Conservation (phyloP, 2,797 vertebrate species). For the Pseudopleuronectes americanus region DNA sequence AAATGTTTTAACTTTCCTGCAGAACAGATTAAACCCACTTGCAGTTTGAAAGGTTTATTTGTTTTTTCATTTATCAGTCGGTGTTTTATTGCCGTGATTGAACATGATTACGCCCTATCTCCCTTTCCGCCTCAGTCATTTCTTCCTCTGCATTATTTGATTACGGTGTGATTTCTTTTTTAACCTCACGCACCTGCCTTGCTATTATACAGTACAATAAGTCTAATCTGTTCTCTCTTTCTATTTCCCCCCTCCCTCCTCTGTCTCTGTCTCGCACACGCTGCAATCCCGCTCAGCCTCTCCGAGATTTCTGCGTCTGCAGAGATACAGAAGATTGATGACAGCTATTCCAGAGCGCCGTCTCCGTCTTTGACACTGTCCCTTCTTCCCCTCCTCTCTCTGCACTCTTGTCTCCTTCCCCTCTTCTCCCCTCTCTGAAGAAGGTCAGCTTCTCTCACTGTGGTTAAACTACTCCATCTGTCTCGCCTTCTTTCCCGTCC, state of each 20-base stretch:
- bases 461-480: slow-evolving; percentile 69
- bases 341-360: slow-evolving; percentile 59
- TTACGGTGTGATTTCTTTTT: slow-evolving; percentile 21
- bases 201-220: slow-evolving; percentile 7
- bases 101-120: slow-evolving; percentile 23
- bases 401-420: slow-evolving; percentile 9
- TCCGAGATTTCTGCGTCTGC: slow-evolving; percentile 55
- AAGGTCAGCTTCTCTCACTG: slow-evolving; percentile 67
- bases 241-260: slow-evolving; percentile 16
- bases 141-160: slow-evolving; percentile 28
- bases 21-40: slow-evolving; percentile 6
- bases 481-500: slow-evolving; percentile 57
- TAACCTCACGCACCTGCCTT: slow-evolving; percentile 2
- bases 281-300: slow-evolving; percentile 40
- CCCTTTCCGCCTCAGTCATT: slow-evolving; percentile 6
- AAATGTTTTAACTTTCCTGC: background rate
- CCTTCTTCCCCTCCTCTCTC: slow-evolving; percentile 35
- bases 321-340: slow-evolving; percentile 77
- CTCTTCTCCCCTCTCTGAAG: slow-evolving; percentile 38
- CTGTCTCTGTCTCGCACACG: slow-evolving; percentile 34
- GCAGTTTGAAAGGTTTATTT: slow-evolving; percentile 35
- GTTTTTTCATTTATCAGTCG: slow-evolving; percentile 15
- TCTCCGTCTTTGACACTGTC: slow-evolving; percentile 52
- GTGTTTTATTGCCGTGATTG: background rate
- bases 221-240: slow-evolving; percentile 33